Conservation (phyloP, 2,113 vertebrate species). For the Rousettus leschenaultii region DNA sequence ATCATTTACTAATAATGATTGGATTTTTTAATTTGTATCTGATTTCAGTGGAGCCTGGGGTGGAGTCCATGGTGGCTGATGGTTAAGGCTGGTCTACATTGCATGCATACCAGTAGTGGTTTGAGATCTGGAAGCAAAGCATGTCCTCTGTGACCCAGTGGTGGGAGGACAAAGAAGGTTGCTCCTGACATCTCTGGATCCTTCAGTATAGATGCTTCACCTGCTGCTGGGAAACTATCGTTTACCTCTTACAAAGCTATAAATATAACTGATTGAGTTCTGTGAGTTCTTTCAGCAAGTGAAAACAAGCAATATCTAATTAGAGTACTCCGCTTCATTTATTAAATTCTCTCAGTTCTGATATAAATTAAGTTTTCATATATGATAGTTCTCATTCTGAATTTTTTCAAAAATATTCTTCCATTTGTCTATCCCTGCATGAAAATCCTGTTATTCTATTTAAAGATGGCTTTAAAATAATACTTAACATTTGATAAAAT, state of each 20-base stretch:
- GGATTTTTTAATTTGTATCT: not conserved
- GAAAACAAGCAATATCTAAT: not conserved
- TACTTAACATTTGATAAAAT: conserved; percentile 8
- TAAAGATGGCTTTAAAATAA: conserved; percentile 1
- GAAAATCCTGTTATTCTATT: not conserved
- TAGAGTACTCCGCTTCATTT: not conserved
- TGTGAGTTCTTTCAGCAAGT: not conserved
- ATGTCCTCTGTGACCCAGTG: not conserved
- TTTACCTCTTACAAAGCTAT: not conserved
- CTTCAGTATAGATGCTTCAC: not conserved
- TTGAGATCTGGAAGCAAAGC: not conserved
- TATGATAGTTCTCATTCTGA: not conserved
- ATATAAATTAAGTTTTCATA: not conserved
- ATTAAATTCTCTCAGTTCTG: not conserved
- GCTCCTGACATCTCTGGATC: not conserved
- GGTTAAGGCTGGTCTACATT: not conserved
- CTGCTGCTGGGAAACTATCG: not conserved
- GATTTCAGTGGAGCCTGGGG: not conserved
- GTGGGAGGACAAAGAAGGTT: not conserved
- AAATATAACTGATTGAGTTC: not conserved
- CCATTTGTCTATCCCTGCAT: not conserved
- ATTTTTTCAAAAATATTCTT: not conserved
- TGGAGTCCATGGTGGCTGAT: not conserved
- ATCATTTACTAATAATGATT: not conserved
- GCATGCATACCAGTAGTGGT: not conserved